Evolutionary conservation across 2,113 vertebrate genomes (phyloP), one percentile per base, ranked within the genome.

Genomic region (Camelus bactrianus): DNA sequence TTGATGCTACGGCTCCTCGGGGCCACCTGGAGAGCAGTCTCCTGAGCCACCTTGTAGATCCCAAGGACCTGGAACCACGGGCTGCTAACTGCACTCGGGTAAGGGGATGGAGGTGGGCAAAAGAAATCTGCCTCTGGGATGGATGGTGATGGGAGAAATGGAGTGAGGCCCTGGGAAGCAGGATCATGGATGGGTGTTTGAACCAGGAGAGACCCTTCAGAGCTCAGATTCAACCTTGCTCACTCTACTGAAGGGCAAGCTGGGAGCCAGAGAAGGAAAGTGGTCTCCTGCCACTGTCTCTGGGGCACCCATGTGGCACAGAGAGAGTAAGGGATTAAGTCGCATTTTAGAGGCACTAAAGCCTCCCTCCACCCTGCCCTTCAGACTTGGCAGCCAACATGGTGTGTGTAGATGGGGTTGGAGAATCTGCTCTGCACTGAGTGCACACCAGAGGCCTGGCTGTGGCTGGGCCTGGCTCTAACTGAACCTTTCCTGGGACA

Each of bases 1-100:
- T 99, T 30, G 99, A 99, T 12, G 98, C 98, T 14, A 96, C 99
- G 0, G 99, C 99, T 14, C 99, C 99, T 64, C 99, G 99, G 94
- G 99, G 99, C 89, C 99, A 99, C 97, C 97, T 99, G 96, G 99
- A 99, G 95, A 99, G 99, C 98, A 99, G 99, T 96, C 98, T 99
- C 32, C 98, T 99, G 65, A 99, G 99, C 91, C 98, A 98, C 10
- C 94, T 99, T 42, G 98, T 99, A 56, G 99, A 99, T 4, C 98
- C 99, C 97, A 99, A 99, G 1, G 99, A 99, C 84, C 98, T 99
- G 94, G 99, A 99, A 97, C 99, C 99, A 4, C 99, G 99, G 98
- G 99, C 99, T 0, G 98, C 99, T 94, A 98, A 99, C 96, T 99
- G 99, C 97, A 98, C 99, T 35, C 99, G 99, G 98, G 99, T 99